A percentile compares a stretch with the other conserved stretches of the same genome.
Conservation (phyloP, 2,113 vertebrate species). For the Coreoperca whiteheadi region DNA sequence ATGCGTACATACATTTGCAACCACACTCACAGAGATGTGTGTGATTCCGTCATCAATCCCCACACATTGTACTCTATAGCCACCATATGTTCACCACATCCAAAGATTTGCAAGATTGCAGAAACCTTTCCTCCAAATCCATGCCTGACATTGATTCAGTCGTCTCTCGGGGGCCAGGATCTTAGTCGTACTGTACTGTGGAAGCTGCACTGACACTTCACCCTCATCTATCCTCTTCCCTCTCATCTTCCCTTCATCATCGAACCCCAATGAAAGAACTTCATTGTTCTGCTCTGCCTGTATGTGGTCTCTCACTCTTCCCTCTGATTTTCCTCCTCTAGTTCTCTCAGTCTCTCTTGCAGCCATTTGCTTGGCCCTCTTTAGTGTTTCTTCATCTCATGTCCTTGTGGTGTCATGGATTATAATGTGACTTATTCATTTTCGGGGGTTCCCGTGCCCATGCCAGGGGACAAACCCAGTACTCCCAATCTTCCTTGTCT, state of each 20-base stretch:
- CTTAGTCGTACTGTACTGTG: neutral
- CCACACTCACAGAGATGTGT: slow-evolving; percentile 14
- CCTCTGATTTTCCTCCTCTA: slow-evolving; percentile 33
- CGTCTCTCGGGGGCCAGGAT: neutral
- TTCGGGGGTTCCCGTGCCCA: slow-evolving; percentile 57
- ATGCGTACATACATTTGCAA: neutral
- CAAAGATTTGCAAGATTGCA: slow-evolving; percentile 24
- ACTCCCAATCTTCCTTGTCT: slow-evolving; percentile 45
- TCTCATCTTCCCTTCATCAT: slow-evolving; percentile 58
- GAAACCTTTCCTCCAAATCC: slow-evolving; percentile 20
- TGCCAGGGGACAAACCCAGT: slow-evolving; percentile 57
- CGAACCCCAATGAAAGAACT: slow-evolving; percentile 69
- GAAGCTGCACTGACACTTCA: slow-evolving; percentile 35
- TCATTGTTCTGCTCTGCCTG: slow-evolving; percentile 71
- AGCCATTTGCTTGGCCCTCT: slow-evolving; percentile 54
- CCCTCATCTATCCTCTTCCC: slow-evolving; percentile 43
- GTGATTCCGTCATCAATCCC: slow-evolving; percentile 21
- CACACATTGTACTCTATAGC: neutral
- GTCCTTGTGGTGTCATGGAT: slow-evolving; percentile 73
- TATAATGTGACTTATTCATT: slow-evolving; percentile 75
- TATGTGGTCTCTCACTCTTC: slow-evolving; percentile 40
- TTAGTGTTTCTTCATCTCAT: slow-evolving; percentile 55
- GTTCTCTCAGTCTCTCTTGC: slow-evolving; percentile 26
- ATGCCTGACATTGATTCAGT: slow-evolving; percentile 23
- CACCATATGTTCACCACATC: slow-evolving; percentile 43